phyloP scores from a whole-genome alignment of 1,140 invertebrate species.

The Hyposmocoma kahamanoa region DNA sequence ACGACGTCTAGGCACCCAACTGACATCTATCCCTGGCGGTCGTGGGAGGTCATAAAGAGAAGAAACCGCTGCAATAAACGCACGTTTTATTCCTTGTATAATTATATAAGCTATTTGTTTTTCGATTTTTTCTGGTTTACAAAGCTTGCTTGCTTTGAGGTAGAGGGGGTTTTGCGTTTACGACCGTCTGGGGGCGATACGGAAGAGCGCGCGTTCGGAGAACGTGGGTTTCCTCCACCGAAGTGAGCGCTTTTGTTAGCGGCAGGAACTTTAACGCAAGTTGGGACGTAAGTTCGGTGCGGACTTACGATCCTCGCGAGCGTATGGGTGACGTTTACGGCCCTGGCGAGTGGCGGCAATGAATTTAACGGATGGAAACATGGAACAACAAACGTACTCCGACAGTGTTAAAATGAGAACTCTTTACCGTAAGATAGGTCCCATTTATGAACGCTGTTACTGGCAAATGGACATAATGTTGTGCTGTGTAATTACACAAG shows the following conservation, averaged over 20 bases:
- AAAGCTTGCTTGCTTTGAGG: too few species aligned
- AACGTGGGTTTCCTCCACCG: constrained; percentile 6
- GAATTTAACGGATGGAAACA: constrained; percentile 35
- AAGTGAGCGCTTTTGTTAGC: too few species aligned
- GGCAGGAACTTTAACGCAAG: too few species aligned
- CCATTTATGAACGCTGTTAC: constrained; percentile 24
- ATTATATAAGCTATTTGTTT: constrained; percentile 29
- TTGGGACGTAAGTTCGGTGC: constrained; percentile 12
- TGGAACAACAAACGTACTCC: constrained; percentile 27
- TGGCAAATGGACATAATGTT: not conserved
- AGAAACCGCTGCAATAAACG: constrained; percentile 57
- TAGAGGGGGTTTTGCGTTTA: constrained; percentile 27
- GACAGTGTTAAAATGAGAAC: constrained; percentile 34
- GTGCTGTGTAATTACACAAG: constrained; percentile 23
- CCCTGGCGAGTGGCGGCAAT: constrained; percentile 34
- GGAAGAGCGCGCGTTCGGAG: constrained; percentile 2
- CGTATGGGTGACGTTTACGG: constrained; percentile 34
- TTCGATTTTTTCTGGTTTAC: constrained; percentile 34
- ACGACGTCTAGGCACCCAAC: constrained; percentile 65
- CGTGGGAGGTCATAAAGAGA: constrained; percentile 55
- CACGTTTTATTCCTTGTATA: constrained; percentile 56
- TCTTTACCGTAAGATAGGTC: constrained; percentile 32
- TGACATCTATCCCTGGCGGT: constrained; percentile 58
- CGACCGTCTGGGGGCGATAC: constrained; percentile 29
- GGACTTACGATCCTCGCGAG: constrained; percentile 11